These are phyloP conservation scores for Drosophila nr. perissopoda DNA, from an alignment of 2,888 invertebrate genomes.

Conservation along the genomic window DNA sequence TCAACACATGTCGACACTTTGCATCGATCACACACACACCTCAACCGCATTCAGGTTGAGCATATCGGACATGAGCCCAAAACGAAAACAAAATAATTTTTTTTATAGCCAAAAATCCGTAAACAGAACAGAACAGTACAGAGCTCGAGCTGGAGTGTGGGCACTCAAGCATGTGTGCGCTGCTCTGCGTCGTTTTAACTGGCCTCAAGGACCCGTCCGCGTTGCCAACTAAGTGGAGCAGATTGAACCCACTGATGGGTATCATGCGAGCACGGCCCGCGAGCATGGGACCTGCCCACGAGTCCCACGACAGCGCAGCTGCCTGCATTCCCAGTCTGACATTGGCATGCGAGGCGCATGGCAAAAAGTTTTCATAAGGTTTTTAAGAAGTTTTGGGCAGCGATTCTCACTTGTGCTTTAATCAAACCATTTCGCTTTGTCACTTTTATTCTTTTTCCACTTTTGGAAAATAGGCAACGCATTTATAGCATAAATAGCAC, in stretches of 20 bases:
- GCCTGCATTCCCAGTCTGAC: slow-evolving; percentile 5
- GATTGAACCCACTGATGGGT: slow-evolving; percentile 29
- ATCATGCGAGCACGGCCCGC: slow-evolving; percentile 10
- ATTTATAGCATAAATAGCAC: background rate
- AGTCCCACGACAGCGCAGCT: slow-evolving; percentile 16
- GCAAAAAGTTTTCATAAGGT: slow-evolving; percentile 24
- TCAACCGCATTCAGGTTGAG: slow-evolving; percentile 28
- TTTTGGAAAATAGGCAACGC: background rate
- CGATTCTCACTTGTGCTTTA: slow-evolving; percentile 1
- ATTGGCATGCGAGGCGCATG: slow-evolving; percentile 25
- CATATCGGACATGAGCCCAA: background rate
- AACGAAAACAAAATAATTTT: background rate
- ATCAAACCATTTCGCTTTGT: slow-evolving; percentile 2
- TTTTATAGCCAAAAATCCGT: slow-evolving; percentile 7
- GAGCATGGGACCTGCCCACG: background rate
- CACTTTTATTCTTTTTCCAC: background rate
- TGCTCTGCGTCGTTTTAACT: slow-evolving; percentile 16
- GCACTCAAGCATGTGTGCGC: slow-evolving; percentile 13
- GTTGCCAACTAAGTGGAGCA: slow-evolving; percentile 32
- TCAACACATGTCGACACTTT: slow-evolving; percentile 60
- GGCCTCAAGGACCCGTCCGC: slow-evolving; percentile 29
- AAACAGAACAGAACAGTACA: slow-evolving; percentile 1
- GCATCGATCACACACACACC: slow-evolving; percentile 36
- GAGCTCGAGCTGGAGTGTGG: slow-evolving; percentile 13
- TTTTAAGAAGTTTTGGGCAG: slow-evolving; percentile 1